Base-by-base conservation (phyloP, 2,888 invertebrate genomes). In the Plagiodera versicolora region DNA sequence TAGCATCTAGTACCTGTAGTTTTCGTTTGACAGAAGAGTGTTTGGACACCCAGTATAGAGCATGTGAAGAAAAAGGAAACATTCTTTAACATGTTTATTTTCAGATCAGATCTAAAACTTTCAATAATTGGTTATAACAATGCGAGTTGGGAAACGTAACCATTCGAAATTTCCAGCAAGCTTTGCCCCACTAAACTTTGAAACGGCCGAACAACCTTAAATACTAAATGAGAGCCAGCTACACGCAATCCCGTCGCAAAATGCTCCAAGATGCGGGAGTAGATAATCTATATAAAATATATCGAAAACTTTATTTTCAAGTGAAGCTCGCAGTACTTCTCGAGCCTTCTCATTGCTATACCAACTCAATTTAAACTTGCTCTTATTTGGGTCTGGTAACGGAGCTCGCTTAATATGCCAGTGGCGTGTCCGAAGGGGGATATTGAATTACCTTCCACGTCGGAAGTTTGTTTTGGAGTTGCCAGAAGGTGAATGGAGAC, bases 351-450 rank as follows among this genome's bases (percentile, higher is more conserved):
- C 53, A 57, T 57, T 55, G 56, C 59, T 17, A 32, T 51, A n/a
- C 56, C 50, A 56, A 63, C 60, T 63, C 58, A 58, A 59, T 63
- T 63, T 63, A 63, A 63, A 63, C 51, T 60, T 55, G 60, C 57
- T 55, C 60, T 57, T 56, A 59, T 62, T 58, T 56, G 48, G 53
- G 53, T 56, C 30, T 46, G 11, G 57, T 47, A 55, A 48, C 55
- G 44, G 30, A 47, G 52, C 49, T 35, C 52, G 53, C 55, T 58
- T 58, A 52, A 35, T 45, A 47, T 32, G 20, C 50, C 51, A 58
- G 55, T 6, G 58, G 58, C 51, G 55, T 49, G 14, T 51, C 39
- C 51, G 39, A 8, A 5, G 24, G 44, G 24, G 20, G n/a, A 14
- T 11, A 24, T 28, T 16, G 19, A 24, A 11, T 19, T 46, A 20